Evolutionary conservation across 2,113 vertebrate genomes (phyloP).

Genomic region (Miniopterus natalensis): DNA sequence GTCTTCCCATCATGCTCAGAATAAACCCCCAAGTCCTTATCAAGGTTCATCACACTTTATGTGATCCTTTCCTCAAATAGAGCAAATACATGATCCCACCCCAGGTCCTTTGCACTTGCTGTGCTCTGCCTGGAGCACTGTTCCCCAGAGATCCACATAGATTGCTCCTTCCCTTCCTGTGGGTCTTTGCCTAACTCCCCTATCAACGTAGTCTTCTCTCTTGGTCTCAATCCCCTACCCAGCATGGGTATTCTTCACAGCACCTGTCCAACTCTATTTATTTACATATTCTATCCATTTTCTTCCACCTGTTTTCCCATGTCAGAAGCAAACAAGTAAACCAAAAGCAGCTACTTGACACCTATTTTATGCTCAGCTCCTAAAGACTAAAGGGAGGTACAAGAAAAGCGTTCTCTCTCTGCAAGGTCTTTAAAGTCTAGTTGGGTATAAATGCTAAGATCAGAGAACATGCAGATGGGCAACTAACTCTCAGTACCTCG

Average conservation of each 20-base stretch:
- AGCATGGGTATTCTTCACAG: not conserved
- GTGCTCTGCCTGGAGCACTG: not conserved
- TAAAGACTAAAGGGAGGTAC: not conserved
- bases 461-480: fast-evolving
- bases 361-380: not conserved
- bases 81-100: not conserved
- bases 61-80: not conserved
- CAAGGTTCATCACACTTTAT: not conserved
- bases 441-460: not conserved
- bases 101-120: not conserved
- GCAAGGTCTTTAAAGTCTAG: not conserved
- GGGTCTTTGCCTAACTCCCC: not conserved
- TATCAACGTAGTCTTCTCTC: not conserved
- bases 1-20: not conserved
- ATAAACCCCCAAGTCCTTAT: not conserved
- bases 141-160: not conserved
- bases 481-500: not conserved
- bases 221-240: not conserved
- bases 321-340: not conserved
- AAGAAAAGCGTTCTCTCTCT: not conserved
- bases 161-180: not conserved
- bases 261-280: not conserved
- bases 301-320: not conserved
- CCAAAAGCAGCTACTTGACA: not conserved
- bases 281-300: not conserved